These are phyloP conservation scores for Rhadina sibilatrix DNA, from an alignment of 2,113 vertebrate species.

Conservation along the genomic window DNA sequence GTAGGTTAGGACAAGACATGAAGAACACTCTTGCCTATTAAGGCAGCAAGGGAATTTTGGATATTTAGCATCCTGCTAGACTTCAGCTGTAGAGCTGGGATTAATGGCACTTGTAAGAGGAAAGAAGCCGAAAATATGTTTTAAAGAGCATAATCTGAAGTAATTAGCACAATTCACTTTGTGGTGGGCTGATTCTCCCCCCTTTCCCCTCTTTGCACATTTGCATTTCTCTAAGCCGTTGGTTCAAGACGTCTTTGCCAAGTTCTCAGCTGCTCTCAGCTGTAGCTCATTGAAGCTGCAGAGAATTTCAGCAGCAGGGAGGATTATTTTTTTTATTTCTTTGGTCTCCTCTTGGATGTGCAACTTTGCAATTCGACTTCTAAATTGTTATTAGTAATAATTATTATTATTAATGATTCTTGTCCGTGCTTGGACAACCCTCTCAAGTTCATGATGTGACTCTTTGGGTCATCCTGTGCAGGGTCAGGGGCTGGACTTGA, in stretches of 20 bases:
- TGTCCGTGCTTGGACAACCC: not conserved
- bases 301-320: conserved; percentile 2
- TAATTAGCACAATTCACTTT: conserved; percentile 51
- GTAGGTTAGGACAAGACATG: conserved; percentile 17
- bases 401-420: not conserved
- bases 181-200: not conserved
- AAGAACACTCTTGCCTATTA: not conserved
- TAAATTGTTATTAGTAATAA: not conserved
- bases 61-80: conserved; percentile 31
- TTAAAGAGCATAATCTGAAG: conserved; percentile 55
- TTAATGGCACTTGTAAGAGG: conserved; percentile 30
- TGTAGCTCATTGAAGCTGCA: conserved; percentile 14
- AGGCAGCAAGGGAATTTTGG: conserved; percentile 26
- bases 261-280: conserved; percentile 54
- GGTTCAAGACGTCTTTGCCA: not conserved
- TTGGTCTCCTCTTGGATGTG: not conserved
- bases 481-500: not conserved
- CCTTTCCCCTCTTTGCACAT: not conserved
- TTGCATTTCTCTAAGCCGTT: conserved; percentile 34
- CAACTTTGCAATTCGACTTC: not conserved
- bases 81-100: conserved; percentile 18
- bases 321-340: not conserved
- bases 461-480: not conserved
- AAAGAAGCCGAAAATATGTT: not conserved
- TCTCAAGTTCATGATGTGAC: not conserved